Evolutionary conservation across 2,888 invertebrate species (phyloP).

Genomic region (Agapetus fuscipes): DNA sequence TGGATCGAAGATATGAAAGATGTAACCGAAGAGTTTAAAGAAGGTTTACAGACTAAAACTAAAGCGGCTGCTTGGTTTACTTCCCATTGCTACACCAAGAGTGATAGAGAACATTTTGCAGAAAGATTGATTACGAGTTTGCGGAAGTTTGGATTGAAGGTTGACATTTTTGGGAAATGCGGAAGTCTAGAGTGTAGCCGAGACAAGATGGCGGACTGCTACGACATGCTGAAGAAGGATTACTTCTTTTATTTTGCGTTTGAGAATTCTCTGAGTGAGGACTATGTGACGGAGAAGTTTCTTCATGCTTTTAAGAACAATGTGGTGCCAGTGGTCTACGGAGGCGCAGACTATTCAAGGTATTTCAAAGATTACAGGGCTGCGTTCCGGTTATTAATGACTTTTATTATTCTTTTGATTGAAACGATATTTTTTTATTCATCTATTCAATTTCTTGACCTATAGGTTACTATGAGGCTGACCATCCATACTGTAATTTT

Average conservation of each 20-base stretch:
- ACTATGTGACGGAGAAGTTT: conserved; percentile 37
- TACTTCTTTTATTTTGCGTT: conserved; percentile 37
- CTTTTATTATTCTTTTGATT: too few relatives aligned
- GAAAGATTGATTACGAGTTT: conserved; percentile 19
- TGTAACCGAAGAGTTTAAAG: conserved; percentile 24
- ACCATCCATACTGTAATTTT: too few relatives aligned
- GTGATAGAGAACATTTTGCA: conserved; percentile 7
- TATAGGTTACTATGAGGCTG: too few relatives aligned
- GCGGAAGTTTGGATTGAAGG: conserved; percentile 25
- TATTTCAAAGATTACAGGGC: too few relatives aligned
- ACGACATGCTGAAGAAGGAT: conserved; percentile 26
- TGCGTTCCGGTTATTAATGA: too few relatives aligned
- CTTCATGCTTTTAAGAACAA: conserved; percentile 43
- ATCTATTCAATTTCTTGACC: too few relatives aligned
- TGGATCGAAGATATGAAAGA: conserved; percentile 28
- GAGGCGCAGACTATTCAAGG: conserved; percentile 53
- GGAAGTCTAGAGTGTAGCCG: conserved; percentile 29
- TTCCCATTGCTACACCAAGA: conserved; percentile 29
- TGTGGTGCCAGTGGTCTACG: conserved; percentile 57
- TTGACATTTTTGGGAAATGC: conserved; percentile 32
- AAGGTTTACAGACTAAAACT: conserved; percentile 28
- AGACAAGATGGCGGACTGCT: conserved; percentile 27
- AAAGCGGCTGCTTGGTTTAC: conserved; percentile 37
- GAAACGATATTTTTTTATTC: too few relatives aligned
- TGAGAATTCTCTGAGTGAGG: conserved; percentile 34